phyloP scores from a whole-genome alignment of 2,797 vertebrate genomes.

The Eospalax fontanierii region DNA sequence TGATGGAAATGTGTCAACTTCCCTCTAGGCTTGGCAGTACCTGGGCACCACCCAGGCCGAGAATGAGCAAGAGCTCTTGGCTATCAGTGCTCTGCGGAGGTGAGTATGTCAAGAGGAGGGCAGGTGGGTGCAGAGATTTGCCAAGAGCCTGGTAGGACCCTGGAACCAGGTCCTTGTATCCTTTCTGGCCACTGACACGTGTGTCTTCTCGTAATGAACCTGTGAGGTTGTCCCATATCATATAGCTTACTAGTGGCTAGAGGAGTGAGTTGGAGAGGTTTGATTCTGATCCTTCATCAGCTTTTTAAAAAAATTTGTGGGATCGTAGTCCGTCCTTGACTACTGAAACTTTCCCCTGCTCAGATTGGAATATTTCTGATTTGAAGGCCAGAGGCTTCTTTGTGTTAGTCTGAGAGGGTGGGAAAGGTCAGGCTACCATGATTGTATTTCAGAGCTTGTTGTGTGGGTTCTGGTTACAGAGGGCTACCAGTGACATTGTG shows the following conservation, averaged over 20 bases:
- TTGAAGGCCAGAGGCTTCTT: not conserved
- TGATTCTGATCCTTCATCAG: not conserved
- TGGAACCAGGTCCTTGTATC: not conserved
- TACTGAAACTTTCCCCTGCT: conserved; percentile 26
- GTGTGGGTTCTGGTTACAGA: not conserved
- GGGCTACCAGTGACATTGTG: not conserved
- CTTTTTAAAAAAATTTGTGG: conserved; percentile 58
- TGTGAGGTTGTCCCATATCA: not conserved
- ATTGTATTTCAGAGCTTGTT: not conserved
- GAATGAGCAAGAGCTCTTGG: conserved; percentile 98
- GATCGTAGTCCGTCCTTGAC: not conserved
- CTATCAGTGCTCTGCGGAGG: conserved; percentile 98
- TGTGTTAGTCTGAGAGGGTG: not conserved
- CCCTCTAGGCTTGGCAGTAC: conserved; percentile 97
- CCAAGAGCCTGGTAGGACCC: no score
- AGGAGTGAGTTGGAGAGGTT: not conserved
- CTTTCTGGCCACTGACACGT: not conserved
- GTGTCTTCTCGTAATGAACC: not conserved
- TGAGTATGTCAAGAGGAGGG: conserved; percentile 85
- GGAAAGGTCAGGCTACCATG: not conserved
- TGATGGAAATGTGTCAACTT: conserved; percentile 15
- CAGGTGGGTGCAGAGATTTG: not conserved
- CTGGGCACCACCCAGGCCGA: conserved; percentile 99
- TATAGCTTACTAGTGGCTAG: not conserved
- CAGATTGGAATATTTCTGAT: not conserved